Base-by-base conservation (phyloP, 2,888 invertebrate species). In the Barypeithes pellucidus region DNA sequence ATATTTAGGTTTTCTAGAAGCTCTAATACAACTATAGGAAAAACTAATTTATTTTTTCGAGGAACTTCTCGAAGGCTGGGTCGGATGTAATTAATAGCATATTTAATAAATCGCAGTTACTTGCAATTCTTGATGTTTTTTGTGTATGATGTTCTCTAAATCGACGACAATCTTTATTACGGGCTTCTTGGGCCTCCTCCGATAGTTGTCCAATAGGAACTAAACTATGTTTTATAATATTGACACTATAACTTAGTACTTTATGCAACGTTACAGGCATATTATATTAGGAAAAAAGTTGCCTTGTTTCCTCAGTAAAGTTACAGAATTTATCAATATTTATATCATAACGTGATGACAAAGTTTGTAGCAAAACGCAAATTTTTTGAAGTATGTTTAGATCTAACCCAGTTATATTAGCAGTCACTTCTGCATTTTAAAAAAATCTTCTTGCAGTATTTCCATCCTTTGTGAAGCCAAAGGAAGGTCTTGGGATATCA, bases 361-460 rank as follows among this genome's bases (percentile, higher is more conserved):
- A 9, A 43, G 22, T 14, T 43, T 62, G 20, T 22, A 41, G 20
- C 11, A 62, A 43, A 39, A 62, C 12, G 18, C 43, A 20, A 5
- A 62, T 11, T 22, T n/a, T 62, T 1, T 43, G n/a, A 20, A 62
- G 41, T 9, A 62, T 16, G 12, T 16, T n/a, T 8, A 43, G 9
- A 20, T 62, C 61, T 18, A 43, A 7, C 3, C 43, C 43, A 14
- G 43, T 62, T 4, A 62, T 62, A 16, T 41, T 11, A 3, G 43
- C 41, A 43, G 43, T 3, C 11, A 24, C 2, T 43, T 62, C 43
- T 20, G 4, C 20, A 16, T 62, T 24, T 20, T n/a, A 1, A 22
- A 62, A 62, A 62, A 62, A 62, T 43, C 43, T 2, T 43, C 61
- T 41, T 12, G 20, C 9, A 3, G 22, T 43, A 9, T 62, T 41